phyloP scores from a whole-genome alignment of 2,113 vertebrate species.

The Meles meles region DNA sequence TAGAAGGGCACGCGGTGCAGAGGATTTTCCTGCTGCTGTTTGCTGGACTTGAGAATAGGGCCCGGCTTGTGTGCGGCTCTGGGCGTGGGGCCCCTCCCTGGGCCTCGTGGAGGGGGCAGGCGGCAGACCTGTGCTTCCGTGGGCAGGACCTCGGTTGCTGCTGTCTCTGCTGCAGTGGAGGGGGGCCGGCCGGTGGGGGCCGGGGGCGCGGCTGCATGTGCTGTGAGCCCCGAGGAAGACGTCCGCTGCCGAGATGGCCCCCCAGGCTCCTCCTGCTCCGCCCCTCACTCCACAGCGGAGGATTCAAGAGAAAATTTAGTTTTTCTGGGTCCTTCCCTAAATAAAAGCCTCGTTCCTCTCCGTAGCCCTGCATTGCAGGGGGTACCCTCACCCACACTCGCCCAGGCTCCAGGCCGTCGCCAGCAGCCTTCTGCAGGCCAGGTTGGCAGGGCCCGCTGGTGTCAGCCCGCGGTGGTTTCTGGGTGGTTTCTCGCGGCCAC shows the following conservation, averaged over 20 bases:
- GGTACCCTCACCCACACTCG: not conserved
- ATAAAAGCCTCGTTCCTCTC: not conserved
- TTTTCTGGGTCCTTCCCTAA: not conserved
- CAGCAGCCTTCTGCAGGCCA: not conserved
- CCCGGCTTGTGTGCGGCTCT: not conserved
- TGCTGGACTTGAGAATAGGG: not conserved
- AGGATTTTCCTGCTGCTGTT: not conserved
- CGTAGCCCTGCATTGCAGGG: not conserved
- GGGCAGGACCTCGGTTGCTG: fast-evolving
- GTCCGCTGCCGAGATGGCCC: fast-evolving
- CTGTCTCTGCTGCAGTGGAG: not conserved
- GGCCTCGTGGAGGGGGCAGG: fast-evolving
- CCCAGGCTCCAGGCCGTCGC: not conserved
- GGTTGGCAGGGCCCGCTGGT: not conserved
- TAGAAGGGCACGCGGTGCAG: not conserved
- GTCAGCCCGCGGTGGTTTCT: not conserved
- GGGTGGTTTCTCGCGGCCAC: not conserved
- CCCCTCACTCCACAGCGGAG: not conserved
- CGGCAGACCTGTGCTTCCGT: fast-evolving
- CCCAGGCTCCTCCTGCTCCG: no score
- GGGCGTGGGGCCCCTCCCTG: not conserved
- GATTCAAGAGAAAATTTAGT: not conserved
- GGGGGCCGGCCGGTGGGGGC: no score
- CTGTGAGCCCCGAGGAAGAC: fast-evolving
- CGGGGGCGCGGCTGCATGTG: not conserved